Evolutionary conservation across 2,797 vertebrate species (phyloP).

Genomic region (Typhlichthys eigenmanni): DNA sequence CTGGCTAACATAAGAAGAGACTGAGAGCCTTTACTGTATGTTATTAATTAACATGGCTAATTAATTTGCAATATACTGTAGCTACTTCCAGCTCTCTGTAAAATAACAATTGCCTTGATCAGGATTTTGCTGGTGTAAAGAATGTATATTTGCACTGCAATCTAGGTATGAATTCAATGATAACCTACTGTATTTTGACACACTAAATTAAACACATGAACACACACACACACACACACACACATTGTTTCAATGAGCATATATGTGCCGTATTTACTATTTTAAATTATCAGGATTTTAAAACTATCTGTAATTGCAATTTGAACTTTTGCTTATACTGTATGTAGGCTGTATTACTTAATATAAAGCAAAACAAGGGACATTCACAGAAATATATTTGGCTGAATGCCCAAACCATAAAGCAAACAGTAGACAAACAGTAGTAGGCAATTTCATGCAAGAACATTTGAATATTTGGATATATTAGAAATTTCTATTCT

Average conservation of each 20-base stretch:
- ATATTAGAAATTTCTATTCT: conserved; percentile 12
- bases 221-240: no score
- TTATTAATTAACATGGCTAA: conserved; percentile 61
- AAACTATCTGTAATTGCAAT: no score
- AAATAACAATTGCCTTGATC: conserved; percentile 54
- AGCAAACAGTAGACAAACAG: no score
- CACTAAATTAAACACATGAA: background rate
- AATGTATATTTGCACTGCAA: conserved; percentile 27
- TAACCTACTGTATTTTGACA: conserved; percentile 38
- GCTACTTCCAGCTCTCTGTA: conserved; percentile 33
- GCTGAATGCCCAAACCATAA: no score
- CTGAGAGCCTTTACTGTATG: conserved; percentile 21
- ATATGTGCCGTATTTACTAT: no score
- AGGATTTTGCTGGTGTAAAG: conserved; percentile 29
- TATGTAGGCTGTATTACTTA: no score
- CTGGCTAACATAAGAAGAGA: conserved; percentile 24
- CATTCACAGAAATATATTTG: background rate
- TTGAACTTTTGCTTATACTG: no score
- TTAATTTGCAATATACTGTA: conserved; percentile 40
- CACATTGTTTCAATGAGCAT: no score
- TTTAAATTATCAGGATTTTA: no score
- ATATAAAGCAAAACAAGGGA: background rate
- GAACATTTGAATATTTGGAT: conserved; percentile 3
- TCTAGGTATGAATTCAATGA: conserved; percentile 33
- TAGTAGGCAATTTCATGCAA: conserved; percentile 1